Conservation (phyloP, 2,113 vertebrate species). For the Sylvicapra grimmia region DNA sequence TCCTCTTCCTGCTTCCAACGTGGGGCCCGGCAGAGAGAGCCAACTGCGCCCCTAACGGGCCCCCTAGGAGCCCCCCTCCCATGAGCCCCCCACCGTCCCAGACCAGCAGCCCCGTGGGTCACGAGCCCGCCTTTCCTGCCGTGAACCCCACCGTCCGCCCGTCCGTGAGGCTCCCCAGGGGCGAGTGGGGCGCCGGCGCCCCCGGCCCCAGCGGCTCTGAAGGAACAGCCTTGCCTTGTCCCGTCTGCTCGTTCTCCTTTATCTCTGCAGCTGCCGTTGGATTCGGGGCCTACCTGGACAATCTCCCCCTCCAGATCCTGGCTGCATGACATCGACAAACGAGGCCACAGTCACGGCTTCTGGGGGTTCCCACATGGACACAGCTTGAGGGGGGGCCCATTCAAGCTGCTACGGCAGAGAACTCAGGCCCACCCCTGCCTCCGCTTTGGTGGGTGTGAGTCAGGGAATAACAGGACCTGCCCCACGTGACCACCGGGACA, state of each 20-base stretch:
- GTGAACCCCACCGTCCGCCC: fast-evolving
- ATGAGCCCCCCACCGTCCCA: fast-evolving
- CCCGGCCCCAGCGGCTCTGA: fast-evolving
- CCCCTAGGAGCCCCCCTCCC: fast-evolving
- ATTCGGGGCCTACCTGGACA: fast-evolving
- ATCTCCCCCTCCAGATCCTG: neutral
- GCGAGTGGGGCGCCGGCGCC: fast-evolving
- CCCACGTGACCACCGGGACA: fast-evolving
- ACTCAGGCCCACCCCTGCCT: fast-evolving
- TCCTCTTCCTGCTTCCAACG: neutral
- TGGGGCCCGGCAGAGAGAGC: neutral
- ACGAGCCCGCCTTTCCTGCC: fast-evolving
- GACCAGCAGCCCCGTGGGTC: fast-evolving
- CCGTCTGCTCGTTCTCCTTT: fast-evolving
- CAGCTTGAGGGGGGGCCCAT: neutral
- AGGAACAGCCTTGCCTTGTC: fast-evolving
- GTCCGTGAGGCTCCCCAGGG: neutral
- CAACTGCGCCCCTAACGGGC: fast-evolving
- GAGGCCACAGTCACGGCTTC: neutral
- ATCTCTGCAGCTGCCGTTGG: fast-evolving
- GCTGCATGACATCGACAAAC: fast-evolving
- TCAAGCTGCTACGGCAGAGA: fast-evolving
- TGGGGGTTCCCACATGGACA: fast-evolving
- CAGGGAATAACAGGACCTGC: neutral
- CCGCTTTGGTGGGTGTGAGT: fast-evolving